Base-by-base conservation (phyloP, 2,113 vertebrate genomes). In the Speoplatyrhinus poulsoni region DNA sequence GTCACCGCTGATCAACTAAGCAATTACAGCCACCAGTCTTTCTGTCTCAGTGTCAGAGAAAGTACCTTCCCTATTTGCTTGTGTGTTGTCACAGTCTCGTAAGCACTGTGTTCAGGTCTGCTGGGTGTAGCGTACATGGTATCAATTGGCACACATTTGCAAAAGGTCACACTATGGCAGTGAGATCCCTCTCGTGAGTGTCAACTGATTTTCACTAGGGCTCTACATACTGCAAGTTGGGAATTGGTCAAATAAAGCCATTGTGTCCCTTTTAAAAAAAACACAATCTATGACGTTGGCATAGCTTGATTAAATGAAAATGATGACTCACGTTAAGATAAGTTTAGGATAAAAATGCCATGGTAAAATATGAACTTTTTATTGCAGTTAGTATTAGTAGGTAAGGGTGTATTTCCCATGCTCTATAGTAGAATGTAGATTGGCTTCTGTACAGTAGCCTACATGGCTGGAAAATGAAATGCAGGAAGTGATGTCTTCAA, bases 41-140 rank as follows among this genome's bases (percentile, higher is more conserved):
- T 10, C 48, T 69, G 73, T 75, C 70, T 71, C 12, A 3, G 11
- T 63, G 46, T 67, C 13, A 80, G 84, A 88, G 90, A 90, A 85
- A 46, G 90, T 90, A 93, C 91, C 89, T 93, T 91, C 88, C 26
- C 26, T 26, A 26, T 26, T 26, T 26, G 26, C 26, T 26, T 2
- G 26, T 26, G 26, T 26, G 26, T 26, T 26, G 26, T 26, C 26
- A 26, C 88, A 80, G 82, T 1, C 8, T 6, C 46, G 47, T 59
- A 16, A n/a, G 56, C 46, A 46, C 9, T 11, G 9, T n/a, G 46
- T 58, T 41, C 36, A 41, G 4, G 58, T 67, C 55, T 67, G 55
- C 7, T n/a, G 46, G 12, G 13, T 32, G 16, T 58, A 46, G 26
- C 59, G 17, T 13, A 11, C n/a, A 60, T 9, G 46, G 12, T 36